phyloP scores from a whole-genome alignment of 1,140 invertebrate genomes.

The Ceratina japonica region DNA sequence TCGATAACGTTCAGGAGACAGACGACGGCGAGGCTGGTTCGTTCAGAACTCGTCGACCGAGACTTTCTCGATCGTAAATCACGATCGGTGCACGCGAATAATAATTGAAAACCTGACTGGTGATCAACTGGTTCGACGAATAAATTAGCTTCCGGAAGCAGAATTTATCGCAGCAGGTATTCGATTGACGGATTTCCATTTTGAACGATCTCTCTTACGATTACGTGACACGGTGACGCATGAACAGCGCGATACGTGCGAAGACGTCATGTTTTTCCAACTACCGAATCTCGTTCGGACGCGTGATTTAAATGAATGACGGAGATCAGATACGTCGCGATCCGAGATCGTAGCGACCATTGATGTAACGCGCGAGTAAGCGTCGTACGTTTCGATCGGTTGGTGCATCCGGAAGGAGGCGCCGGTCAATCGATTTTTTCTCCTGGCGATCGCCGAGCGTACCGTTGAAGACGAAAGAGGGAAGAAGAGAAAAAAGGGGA shows the following conservation, averaged over 20 bases:
- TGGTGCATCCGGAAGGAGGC: not conserved
- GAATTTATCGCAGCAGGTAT: no score
- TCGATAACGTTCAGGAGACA: not conserved
- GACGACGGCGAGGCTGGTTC: slow-evolving; percentile 6
- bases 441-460: slow-evolving; percentile 5
- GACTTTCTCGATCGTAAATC: slow-evolving; percentile 33
- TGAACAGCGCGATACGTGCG: no score
- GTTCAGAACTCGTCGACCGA: not conserved
- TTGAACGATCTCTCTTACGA: no score
- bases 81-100: slow-evolving; percentile 6
- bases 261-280: no score
- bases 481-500: slow-evolving; percentile 16
- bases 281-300: no score
- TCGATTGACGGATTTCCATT: no score
- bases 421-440: slow-evolving; percentile 18
- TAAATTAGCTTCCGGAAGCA: slow-evolving; percentile 22
- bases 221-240: no score
- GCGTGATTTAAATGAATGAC: no score
- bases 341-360: no score
- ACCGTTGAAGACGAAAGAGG: slow-evolving; percentile 16
- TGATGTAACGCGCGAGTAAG: no score
- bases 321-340: no score
- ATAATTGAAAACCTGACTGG: not conserved
- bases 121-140: not conserved
- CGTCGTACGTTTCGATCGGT: no score